Conservation (phyloP, 1,140 invertebrate species). For the Ericerus pela region DNA sequence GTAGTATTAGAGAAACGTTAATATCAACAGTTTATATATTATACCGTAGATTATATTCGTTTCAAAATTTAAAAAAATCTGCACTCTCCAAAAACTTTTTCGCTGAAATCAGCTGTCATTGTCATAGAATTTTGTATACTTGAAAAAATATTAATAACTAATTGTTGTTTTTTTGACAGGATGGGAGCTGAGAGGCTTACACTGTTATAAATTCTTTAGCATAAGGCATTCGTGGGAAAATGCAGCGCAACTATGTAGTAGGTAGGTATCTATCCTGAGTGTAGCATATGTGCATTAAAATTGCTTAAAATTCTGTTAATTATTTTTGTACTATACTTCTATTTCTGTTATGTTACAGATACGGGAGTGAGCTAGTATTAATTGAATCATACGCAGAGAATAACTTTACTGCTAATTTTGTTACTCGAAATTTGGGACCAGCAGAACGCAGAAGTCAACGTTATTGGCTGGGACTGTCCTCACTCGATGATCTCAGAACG, state of each 20-base stretch:
- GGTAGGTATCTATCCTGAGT: slow-evolving; percentile 41
- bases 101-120: no score
- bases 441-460: slow-evolving; percentile 41
- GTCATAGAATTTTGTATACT: no score
- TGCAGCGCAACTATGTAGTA: slow-evolving; percentile 82
- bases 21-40: no score
- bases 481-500: slow-evolving; percentile 77
- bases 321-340: not conserved
- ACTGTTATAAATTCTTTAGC: slow-evolving; percentile 92
- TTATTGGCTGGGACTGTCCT: slow-evolving; percentile 77
- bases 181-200: slow-evolving; percentile 77
- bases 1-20: no score
- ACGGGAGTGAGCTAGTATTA: slow-evolving; percentile 80
- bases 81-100: no score
- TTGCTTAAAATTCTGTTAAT: not conserved
- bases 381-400: slow-evolving; percentile 80
- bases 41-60: no score
- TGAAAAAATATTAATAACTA: not conserved
- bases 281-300: not conserved
- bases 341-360: slow-evolving; percentile 40
- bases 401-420: slow-evolving; percentile 71
- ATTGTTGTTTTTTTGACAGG: slow-evolving; percentile 44
- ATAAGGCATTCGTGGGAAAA: slow-evolving; percentile 91
- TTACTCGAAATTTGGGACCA: slow-evolving; percentile 37
- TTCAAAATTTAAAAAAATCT: no score